Conservation (phyloP, 2,888 invertebrate species). For the Pediacus dermestoides region DNA sequence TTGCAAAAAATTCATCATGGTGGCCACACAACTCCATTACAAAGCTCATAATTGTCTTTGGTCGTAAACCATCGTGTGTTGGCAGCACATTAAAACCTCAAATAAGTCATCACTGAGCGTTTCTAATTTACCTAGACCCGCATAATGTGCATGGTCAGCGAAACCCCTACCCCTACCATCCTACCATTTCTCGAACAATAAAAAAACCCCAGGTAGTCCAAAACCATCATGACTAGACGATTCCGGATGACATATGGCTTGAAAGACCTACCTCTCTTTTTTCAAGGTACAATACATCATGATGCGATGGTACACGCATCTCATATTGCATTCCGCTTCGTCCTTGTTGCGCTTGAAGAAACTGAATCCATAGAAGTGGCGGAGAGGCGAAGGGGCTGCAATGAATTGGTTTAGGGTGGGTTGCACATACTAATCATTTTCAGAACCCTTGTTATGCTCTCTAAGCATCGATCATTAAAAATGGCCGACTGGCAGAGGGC, state of each 20-base stretch:
- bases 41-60: too few relatives aligned
- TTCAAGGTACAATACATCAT: too few relatives aligned
- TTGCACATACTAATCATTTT: constrained; percentile 42
- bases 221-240: constrained; percentile 28
- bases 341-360: constrained; percentile 25
- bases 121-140: constrained; percentile 19
- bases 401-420: constrained; percentile 17
- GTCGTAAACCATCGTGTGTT: constrained; percentile 12
- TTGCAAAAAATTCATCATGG: too few relatives aligned
- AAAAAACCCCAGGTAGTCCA: constrained; percentile 27
- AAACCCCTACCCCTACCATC: too few relatives aligned
- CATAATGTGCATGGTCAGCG: constrained; percentile 18
- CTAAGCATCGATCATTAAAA: constrained; percentile 43
- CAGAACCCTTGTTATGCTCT: constrained; percentile 41
- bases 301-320: too few relatives aligned
- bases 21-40: too few relatives aligned
- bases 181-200: constrained; percentile 21
- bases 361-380: constrained; percentile 28
- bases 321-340: background rate
- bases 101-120: constrained; percentile 27
- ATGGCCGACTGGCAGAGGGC: constrained; percentile 23
- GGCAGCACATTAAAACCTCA: constrained; percentile 16
- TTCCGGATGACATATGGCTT: constrained; percentile 27
- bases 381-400: constrained; percentile 15
- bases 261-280: too few relatives aligned